A percentile compares a stretch with the other conserved stretches of the same genome.
Evolutionary conservation across 2,888 invertebrate species (phyloP).

Genomic region (Volucella bombylans): DNA sequence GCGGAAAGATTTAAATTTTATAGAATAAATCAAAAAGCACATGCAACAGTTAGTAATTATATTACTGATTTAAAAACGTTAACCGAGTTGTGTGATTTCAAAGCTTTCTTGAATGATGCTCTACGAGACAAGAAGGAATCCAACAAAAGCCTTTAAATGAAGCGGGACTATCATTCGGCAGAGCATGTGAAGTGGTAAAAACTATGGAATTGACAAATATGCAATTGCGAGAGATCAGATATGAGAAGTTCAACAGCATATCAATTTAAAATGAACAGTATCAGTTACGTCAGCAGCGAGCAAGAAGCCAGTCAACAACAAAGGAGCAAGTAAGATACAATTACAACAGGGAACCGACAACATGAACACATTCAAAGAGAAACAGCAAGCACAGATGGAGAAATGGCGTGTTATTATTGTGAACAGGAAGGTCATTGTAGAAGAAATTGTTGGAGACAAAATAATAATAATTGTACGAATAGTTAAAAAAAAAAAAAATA

Average conservation of each 20-base stretch:
- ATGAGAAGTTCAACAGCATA: conserved; percentile 4
- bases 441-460: background rate
- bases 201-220: conserved; percentile 40
- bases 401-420: conserved; percentile 13
- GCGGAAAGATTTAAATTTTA: conserved; percentile 19
- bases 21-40: conserved; percentile 18
- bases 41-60: conserved; percentile 24
- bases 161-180: conserved; percentile 46
- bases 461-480: conserved; percentile 6
- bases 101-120: too few species aligned
- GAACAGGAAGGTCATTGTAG: background rate
- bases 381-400: background rate
- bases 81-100: too few species aligned
- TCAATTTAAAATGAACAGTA: background rate
- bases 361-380: background rate
- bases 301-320: background rate
- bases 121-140: conserved; percentile 23
- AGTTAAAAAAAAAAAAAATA: conserved; percentile 7
- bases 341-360: background rate
- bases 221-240: background rate
- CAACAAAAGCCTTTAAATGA: conserved; percentile 41
- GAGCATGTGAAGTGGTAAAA: conserved; percentile 42
- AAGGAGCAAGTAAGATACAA: background rate
- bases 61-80: conserved; percentile 34
- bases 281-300: background rate